Evolutionary conservation across 1,140 invertebrate genomes (phyloP).

Genomic region (Augochlora pura): DNA sequence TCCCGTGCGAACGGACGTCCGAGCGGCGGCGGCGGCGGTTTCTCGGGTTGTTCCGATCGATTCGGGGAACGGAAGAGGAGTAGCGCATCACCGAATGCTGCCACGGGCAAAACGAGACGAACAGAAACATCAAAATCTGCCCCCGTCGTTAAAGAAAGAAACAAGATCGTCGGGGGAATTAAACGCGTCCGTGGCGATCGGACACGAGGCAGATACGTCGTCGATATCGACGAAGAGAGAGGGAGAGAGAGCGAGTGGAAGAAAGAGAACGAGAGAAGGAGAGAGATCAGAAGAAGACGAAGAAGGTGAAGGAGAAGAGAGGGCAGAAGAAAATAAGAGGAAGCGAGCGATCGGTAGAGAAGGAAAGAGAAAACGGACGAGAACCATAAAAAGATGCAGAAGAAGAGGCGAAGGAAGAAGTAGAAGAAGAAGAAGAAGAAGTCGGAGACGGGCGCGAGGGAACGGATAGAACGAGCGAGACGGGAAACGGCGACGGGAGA

Average conservation of each 20-base stretch:
- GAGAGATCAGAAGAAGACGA: no score
- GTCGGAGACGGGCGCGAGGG: neutral
- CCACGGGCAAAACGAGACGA: constrained; percentile 20
- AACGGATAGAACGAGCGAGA: neutral
- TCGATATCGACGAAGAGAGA: constrained; percentile 19
- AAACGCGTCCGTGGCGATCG: constrained; percentile 40
- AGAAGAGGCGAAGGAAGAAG: neutral
- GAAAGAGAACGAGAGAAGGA: no score
- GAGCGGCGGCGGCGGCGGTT: neutral
- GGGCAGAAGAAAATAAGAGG: no score
- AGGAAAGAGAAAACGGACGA: neutral
- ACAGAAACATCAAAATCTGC: constrained; percentile 39
- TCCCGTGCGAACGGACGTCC: neutral
- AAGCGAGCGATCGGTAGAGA: no score
- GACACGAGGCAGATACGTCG: constrained; percentile 42
- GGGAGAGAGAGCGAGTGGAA: no score
- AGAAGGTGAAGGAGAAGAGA: constrained; percentile 8
- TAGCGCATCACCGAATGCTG: neutral
- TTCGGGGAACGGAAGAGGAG: constrained; percentile 20
- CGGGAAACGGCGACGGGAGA: neutral
- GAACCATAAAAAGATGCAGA: neutral
- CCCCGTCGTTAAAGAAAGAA: constrained; percentile 21
- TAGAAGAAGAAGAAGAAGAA: neutral
- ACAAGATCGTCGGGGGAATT: constrained; percentile 13
- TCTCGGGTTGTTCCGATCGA: constrained; percentile 9